Conservation (phyloP, 2,888 invertebrate genomes). For the Gasteruption jaculator region DNA sequence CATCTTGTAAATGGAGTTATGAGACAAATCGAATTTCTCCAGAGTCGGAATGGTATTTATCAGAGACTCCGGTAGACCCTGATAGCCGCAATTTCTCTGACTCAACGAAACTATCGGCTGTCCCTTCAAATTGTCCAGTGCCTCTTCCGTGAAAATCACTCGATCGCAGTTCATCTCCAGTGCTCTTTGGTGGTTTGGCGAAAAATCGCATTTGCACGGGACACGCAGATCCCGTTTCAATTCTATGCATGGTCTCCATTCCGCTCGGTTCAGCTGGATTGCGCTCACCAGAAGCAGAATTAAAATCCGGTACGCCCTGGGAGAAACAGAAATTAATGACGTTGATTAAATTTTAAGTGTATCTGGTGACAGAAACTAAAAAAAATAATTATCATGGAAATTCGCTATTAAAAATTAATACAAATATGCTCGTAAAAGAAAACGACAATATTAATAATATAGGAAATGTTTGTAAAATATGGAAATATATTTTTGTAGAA, state of each 20-base stretch:
- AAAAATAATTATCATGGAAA: neutral
- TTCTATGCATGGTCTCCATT: constrained; percentile 73
- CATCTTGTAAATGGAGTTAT: constrained; percentile 74
- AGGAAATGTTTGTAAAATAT: too few relatives aligned
- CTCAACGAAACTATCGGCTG: constrained; percentile 77
- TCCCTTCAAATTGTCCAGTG: constrained; percentile 70
- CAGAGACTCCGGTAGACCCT: constrained; percentile 62
- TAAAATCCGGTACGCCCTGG: neutral
- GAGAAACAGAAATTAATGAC: constrained; percentile 8
- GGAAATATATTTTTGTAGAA: too few relatives aligned
- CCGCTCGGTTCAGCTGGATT: constrained; percentile 23
- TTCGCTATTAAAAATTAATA: neutral
- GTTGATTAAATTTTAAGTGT: neutral
- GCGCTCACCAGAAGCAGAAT: constrained; percentile 22
- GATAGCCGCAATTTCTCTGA: constrained; percentile 76
- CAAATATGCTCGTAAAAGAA: neutral
- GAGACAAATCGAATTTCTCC: constrained; percentile 74
- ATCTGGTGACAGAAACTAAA: too few relatives aligned
- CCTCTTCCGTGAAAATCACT: constrained; percentile 76
- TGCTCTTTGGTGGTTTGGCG: constrained; percentile 47
- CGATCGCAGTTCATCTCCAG: constrained; percentile 79
- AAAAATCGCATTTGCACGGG: constrained; percentile 62
- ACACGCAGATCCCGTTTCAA: constrained; percentile 71
- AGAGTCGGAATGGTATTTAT: constrained; percentile 60
- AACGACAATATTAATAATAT: too few relatives aligned